Evolutionary conservation across 2,888 invertebrate species (phyloP).

Genomic region (Acleris laterana): DNA sequence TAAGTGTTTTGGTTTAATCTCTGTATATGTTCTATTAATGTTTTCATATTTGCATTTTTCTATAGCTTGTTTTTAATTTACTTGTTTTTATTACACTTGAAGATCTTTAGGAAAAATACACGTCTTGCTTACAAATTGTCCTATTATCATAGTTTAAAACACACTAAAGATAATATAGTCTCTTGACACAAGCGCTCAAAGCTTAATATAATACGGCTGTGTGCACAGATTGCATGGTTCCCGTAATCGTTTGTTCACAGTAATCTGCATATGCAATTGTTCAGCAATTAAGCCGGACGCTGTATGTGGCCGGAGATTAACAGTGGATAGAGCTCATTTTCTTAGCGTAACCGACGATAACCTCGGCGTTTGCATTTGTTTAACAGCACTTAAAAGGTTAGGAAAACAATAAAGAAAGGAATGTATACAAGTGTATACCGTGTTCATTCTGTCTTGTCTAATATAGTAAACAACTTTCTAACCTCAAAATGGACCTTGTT

Average conservation of each 20-base stretch:
- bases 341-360: constrained; percentile 14
- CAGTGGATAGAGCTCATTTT: constrained; percentile 17
- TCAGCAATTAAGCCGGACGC: constrained; percentile 1
- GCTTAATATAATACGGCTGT: not conserved
- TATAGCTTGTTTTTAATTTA: too few species aligned
- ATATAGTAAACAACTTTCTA: too few species aligned
- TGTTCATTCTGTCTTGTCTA: too few species aligned
- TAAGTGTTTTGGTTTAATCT: too few species aligned
- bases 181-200: not conserved
- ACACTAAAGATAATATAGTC: too few species aligned
- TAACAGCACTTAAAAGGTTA: not conserved
- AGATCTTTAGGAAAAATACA: too few species aligned
- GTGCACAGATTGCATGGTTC: constrained; percentile 7
- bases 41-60: too few species aligned
- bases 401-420: not conserved
- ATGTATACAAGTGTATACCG: not conserved
- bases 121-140: too few species aligned
- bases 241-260: constrained; percentile 2
- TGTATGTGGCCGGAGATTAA: constrained; percentile 1
- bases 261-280: constrained; percentile 25
- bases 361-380: constrained; percentile 4
- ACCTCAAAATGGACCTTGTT: too few species aligned
- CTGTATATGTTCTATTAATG: too few species aligned
- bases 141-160: too few species aligned
- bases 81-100: too few species aligned